Evolutionary conservation across 2,113 vertebrate species (phyloP).

Genomic region (Pseudorasbora parva): DNA sequence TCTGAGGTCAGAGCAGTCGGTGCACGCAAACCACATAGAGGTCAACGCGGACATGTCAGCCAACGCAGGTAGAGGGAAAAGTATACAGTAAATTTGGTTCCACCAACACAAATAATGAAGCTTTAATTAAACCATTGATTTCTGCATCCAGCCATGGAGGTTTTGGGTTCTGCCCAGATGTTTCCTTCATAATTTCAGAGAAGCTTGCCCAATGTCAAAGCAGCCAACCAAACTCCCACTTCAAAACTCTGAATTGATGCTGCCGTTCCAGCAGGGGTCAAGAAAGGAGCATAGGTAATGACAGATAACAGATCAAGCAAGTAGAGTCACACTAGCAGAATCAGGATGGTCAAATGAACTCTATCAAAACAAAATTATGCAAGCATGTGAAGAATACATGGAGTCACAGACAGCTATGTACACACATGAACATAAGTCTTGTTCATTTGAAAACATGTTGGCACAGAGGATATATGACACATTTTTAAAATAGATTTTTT

Average conservation of each 20-base stretch:
- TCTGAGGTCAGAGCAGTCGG: conserved; percentile 7
- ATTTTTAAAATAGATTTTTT: no score
- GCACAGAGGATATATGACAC: no score
- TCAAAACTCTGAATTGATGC: conserved; percentile 43
- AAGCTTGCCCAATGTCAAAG: conserved; percentile 25
- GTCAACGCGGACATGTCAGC: not conserved
- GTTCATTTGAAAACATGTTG: conserved; percentile 18
- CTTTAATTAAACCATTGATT: conserved; percentile 41
- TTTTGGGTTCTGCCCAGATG: conserved; percentile 7
- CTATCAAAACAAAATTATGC: not conserved
- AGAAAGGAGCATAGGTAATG: conserved; percentile 40
- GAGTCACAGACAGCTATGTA: not conserved
- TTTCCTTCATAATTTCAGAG: not conserved
- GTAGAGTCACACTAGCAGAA: conserved; percentile 11
- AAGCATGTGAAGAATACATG: not conserved
- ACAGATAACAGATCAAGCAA: conserved; percentile 32
- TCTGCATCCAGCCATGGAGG: conserved; percentile 22
- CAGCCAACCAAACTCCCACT: conserved; percentile 52
- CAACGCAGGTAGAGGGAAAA: not conserved
- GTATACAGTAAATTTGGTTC: not conserved
- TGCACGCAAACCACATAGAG: conserved; percentile 5
- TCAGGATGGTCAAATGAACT: not conserved
- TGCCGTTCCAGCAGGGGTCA: conserved; percentile 16
- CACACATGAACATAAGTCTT: not conserved
- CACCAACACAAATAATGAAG: conserved; percentile 35